Conservation (phyloP, 2,888 invertebrate genomes). For the Cataglyphis altisquamis region DNA sequence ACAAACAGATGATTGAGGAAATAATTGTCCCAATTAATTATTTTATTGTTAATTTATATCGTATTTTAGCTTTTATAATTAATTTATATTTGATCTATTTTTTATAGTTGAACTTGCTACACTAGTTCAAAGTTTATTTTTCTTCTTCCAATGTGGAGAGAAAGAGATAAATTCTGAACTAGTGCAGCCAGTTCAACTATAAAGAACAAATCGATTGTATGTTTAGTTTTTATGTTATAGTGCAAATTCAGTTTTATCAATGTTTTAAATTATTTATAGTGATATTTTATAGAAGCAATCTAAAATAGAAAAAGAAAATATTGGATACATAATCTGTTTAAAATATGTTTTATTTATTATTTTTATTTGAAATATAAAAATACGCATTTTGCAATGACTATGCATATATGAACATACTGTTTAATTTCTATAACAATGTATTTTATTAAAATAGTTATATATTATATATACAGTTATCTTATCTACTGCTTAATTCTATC, state of each 20-base stretch:
- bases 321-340: conserved; percentile 52
- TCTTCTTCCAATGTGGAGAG: too few species aligned
- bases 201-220: too few species aligned
- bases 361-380: conserved; percentile 82
- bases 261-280: conserved; percentile 40
- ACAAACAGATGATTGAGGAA: conserved; percentile 77
- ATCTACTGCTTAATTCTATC: conserved; percentile 73
- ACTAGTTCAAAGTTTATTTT: too few species aligned
- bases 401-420: conserved; percentile 80
- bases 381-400: conserved; percentile 82
- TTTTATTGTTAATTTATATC: background rate
- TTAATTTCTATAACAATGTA: conserved; percentile 80
- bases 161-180: too few species aligned
- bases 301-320: conserved; percentile 16
- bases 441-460: conserved; percentile 80
- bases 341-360: conserved; percentile 76
- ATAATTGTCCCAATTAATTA: conserved; percentile 23
- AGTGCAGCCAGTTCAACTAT: too few species aligned
- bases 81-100: background rate
- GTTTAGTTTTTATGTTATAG: background rate
- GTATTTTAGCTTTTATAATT: conserved; percentile 6
- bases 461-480: conserved; percentile 80
- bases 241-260: conserved; percentile 31
- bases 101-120: too few species aligned
- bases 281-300: conserved; percentile 21